Evolutionary conservation across 2,888 invertebrate species (phyloP).

Genomic region (Lasioglossum leucozonium): DNA sequence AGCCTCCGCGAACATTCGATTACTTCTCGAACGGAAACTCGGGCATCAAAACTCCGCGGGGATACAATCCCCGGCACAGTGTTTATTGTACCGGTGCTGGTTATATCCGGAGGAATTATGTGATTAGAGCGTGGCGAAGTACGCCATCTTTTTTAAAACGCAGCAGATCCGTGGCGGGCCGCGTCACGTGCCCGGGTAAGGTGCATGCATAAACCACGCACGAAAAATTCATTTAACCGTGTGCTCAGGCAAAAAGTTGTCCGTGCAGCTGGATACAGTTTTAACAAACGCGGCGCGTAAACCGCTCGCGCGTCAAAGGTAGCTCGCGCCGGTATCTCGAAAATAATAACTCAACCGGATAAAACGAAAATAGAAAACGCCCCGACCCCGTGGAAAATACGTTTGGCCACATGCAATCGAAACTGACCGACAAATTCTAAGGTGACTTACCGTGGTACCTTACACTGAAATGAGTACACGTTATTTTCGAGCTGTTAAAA

Average conservation of each 20-base stretch:
- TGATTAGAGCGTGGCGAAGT: constrained; percentile 48
- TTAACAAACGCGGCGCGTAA: constrained; percentile 33
- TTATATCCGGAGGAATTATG: constrained; percentile 52
- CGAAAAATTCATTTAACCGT: constrained; percentile 47
- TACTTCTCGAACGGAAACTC: neutral
- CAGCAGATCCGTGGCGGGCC: constrained; percentile 1
- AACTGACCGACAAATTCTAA: too few relatives aligned
- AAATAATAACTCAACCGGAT: constrained; percentile 31
- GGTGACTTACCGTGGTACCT: too few relatives aligned
- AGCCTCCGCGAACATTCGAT: neutral
- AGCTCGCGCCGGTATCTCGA: constrained; percentile 11
- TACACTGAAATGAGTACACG: too few relatives aligned
- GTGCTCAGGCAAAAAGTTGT: constrained; percentile 37
- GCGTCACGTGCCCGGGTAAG: neutral
- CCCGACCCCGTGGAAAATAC: neutral
- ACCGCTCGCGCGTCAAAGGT: constrained; percentile 17
- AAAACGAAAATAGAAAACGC: neutral
- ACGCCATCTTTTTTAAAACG: constrained; percentile 46
- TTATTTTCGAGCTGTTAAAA: too few relatives aligned
- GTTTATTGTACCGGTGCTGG: constrained; percentile 34
- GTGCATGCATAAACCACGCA: constrained; percentile 43
- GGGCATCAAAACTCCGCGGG: neutral
- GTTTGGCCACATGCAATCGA: neutral
- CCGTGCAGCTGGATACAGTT: constrained; percentile 31
- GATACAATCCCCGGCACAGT: constrained; percentile 19